Base-by-base conservation (phyloP, 2,113 vertebrate species). In the Oxyruncus cristatus region DNA sequence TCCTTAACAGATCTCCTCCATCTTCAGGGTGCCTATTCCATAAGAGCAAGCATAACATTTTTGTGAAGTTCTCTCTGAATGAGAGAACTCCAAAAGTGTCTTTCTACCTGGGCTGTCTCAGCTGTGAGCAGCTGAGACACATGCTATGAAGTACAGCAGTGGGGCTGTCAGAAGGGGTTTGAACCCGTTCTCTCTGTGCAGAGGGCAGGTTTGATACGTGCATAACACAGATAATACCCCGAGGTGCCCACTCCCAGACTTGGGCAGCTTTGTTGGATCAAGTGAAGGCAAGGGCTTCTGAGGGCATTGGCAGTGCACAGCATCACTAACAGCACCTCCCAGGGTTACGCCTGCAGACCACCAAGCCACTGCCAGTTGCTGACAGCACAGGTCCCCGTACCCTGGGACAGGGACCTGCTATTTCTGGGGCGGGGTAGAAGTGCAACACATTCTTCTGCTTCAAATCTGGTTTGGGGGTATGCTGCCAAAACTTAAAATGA, bases 181-280 rank as follows among this genome's bases (percentile, higher is more conserved):
- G 50, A 73, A 18, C 30, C 39, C 37, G 3, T 14, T 44, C 56
- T 70, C 0, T 0, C 47, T 5, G 3, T 26, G 35, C 84, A 39
- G 65, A 81, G 75, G 47, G 42, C 70, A 27, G 30, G 32, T 28
- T 52, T 44, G 50, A 13, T 39, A n/a, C 6, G 26, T 1, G 12
- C 46, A 47, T 17, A 15, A 15, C 74, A 83, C 72, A 56, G 28
- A 35, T 2, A 24, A 67, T 17, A 6, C 8, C 15, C 1, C 44
- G 55, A 18, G 67, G 18, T 55, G 46, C 18, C 59, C 58, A 3
- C 1, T 33, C 53, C 62, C 9, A 14, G 67, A 5, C 66, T 73
- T 0, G 0, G 26, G 49, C 53, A 53, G 37, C 72, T n/a, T 11
- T 67, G 39, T 44, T 72, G 42, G 46, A 10, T 7, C 0, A 5